These are phyloP conservation scores for Helogale parvula DNA, from an alignment of 2,113 vertebrate species.

Conservation along the genomic window DNA sequence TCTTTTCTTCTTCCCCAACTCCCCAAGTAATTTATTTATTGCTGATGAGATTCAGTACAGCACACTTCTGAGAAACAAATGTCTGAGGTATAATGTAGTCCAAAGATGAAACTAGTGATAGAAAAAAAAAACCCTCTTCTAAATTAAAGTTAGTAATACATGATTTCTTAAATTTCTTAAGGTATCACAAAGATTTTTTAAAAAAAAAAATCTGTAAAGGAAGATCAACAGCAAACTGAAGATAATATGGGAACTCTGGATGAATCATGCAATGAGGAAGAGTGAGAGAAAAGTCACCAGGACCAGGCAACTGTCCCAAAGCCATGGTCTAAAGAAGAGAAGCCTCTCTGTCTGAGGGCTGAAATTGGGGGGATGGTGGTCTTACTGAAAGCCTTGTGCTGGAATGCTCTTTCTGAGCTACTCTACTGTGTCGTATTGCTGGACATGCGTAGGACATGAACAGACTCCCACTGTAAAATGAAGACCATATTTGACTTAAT, in stretches of 20 bases:
- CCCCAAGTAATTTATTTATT: not conserved
- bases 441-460: not conserved
- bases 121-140: not conserved
- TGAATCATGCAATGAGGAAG: not conserved
- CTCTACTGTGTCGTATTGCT: not conserved
- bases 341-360: not conserved
- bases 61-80: not conserved
- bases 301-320: not conserved
- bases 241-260: not conserved
- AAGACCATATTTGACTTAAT: constrained; percentile 21
- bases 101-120: not conserved
- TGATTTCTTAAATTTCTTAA: not conserved
- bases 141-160: not conserved
- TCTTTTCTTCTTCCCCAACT: not conserved
- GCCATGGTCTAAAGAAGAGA: not conserved
- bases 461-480: not conserved
- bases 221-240: not conserved
- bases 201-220: not conserved
- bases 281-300: not conserved
- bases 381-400: not conserved
- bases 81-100: not conserved
- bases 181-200: not conserved
- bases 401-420: not conserved
- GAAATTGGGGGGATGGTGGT: not conserved
- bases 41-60: not conserved